Percentiles rank a stretch among this genome's conserved stretches.
phyloP scores from a whole-genome alignment of 2,113 vertebrate species.

The Sylvilagus bachmani region DNA sequence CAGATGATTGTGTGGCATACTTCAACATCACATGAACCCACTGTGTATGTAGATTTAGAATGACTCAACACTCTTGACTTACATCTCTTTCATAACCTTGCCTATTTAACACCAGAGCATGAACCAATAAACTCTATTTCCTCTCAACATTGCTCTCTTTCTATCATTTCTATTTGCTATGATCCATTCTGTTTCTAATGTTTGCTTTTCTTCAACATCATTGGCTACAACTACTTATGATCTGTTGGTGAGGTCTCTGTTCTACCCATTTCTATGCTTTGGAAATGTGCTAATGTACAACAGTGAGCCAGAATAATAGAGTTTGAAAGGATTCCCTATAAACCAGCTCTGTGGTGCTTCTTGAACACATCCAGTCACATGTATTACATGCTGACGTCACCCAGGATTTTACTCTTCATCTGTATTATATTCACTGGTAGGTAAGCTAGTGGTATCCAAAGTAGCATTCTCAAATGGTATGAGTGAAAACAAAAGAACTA shows the following conservation, averaged over 20 bases:
- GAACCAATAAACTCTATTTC: neutral
- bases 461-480: neutral
- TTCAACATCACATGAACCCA: neutral
- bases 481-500: slow-evolving; percentile 13
- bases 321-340: neutral
- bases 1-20: neutral
- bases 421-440: neutral
- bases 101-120: neutral
- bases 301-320: neutral
- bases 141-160: neutral
- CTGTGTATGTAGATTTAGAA: neutral
- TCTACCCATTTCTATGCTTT: neutral
- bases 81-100: neutral
- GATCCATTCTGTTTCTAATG: neutral
- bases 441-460: neutral
- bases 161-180: slow-evolving; percentile 17
- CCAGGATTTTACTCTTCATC: slow-evolving; percentile 9
- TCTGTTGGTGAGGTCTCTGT: neutral
- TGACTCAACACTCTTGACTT: neutral
- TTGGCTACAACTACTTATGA: neutral
- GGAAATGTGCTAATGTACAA: neutral
- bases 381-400: neutral
- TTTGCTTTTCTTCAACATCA: neutral
- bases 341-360: neutral
- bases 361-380: neutral